Percentiles rank a stretch among this genome's conserved stretches.
These are phyloP conservation scores for Pangasius sanitwongsei DNA, from an alignment of 2,797 vertebrate genomes.

Conservation along the genomic window DNA sequence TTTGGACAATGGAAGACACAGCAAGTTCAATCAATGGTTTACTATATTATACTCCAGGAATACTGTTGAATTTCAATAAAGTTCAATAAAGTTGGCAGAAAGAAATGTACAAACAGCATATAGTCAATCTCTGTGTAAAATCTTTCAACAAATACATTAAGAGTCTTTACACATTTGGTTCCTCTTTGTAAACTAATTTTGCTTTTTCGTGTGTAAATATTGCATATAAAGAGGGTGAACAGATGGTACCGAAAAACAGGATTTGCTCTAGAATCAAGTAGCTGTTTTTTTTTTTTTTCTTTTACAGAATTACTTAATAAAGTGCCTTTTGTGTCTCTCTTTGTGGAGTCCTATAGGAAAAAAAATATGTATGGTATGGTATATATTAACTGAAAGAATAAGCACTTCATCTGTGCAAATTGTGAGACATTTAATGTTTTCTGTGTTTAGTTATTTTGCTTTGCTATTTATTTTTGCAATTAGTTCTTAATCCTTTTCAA, in stretches of 20 bases:
- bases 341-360: constrained; percentile 49
- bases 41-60: constrained; percentile 44
- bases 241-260: constrained; percentile 78
- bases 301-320: constrained; percentile 60
- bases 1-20: constrained; percentile 80
- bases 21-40: constrained; percentile 64
- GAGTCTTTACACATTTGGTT: constrained; percentile 91
- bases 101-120: constrained; percentile 84
- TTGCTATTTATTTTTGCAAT: constrained; percentile 19
- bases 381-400: constrained; percentile 59
- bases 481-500: constrained; percentile 21
- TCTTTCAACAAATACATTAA: constrained; percentile 78
- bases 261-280: constrained; percentile 59
- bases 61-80: constrained; percentile 62
- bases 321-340: constrained; percentile 60
- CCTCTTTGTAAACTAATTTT: constrained; percentile 92
- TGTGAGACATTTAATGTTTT: constrained; percentile 32
- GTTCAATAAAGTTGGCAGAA: constrained; percentile 81
- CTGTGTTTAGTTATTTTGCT: constrained; percentile 51
- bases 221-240: constrained; percentile 83
- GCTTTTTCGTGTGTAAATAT: constrained; percentile 82
- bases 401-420: constrained; percentile 45
- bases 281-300: not conserved
- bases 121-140: constrained; percentile 75
- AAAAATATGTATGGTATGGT: constrained; percentile 56